phyloP scores from a whole-genome alignment of 2,888 invertebrate genomes.

The Trissolcus japonicus region DNA sequence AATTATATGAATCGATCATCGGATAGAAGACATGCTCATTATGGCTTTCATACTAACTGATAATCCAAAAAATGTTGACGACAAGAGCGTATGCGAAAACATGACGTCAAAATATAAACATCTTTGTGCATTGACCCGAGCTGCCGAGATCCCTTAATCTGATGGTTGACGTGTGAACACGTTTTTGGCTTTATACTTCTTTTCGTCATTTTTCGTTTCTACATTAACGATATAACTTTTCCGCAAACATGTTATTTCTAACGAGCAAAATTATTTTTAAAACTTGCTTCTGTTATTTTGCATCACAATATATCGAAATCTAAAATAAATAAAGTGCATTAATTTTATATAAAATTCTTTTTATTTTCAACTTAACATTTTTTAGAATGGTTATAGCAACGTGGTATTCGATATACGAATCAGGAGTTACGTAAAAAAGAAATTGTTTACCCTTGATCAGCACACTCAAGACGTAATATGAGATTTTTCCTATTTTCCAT shows the following conservation, averaged over 20 bases:
- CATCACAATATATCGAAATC: too few species aligned
- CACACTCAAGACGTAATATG: background rate
- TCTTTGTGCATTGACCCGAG: conserved; percentile 21
- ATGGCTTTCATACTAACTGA: too few species aligned
- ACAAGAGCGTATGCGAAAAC: conserved; percentile 6
- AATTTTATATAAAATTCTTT: too few species aligned
- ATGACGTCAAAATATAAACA: conserved; percentile 37
- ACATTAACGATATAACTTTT: background rate
- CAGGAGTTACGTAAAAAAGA: conserved; percentile 6
- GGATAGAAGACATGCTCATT: too few species aligned
- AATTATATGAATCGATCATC: too few species aligned
- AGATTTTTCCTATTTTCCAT: conserved; percentile 22
- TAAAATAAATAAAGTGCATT: too few species aligned
- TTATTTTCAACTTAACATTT: too few species aligned
- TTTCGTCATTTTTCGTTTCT: conserved; percentile 7
- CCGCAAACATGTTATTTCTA: background rate
- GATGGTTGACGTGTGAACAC: conserved; percentile 22
- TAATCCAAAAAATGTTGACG: too few species aligned
- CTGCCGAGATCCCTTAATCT: conserved; percentile 22
- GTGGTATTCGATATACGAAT: background rate
- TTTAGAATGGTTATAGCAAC: too few species aligned
- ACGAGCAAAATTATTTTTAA: too few species aligned
- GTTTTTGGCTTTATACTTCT: conserved; percentile 2
- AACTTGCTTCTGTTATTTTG: too few species aligned
- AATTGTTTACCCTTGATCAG: conserved; percentile 16